Conservation (phyloP, 2,113 vertebrate species). For the Planiliza haematocheilus region DNA sequence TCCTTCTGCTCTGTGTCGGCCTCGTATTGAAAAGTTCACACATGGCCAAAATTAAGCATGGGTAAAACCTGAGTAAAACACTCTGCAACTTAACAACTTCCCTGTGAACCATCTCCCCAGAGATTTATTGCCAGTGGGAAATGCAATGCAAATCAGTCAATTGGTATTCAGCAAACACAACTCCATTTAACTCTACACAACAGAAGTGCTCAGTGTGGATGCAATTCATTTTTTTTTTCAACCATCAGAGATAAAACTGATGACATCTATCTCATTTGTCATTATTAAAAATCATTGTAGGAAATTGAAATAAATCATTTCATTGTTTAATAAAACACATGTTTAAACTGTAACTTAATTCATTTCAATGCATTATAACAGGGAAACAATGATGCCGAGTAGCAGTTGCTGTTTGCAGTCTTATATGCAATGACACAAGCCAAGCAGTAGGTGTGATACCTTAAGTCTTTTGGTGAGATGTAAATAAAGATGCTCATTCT, state of each 20-base stretch:
- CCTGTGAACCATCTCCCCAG: not conserved
- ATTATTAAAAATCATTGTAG: constrained; percentile 41
- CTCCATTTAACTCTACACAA: constrained; percentile 23
- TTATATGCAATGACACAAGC: constrained; percentile 2
- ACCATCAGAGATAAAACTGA: constrained; percentile 42
- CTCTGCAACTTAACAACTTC: constrained; percentile 7
- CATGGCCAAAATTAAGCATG: constrained; percentile 1
- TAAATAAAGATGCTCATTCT: constrained; percentile 63
- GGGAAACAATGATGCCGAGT: not conserved
- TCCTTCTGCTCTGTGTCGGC: constrained; percentile 50
- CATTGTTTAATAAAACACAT: constrained; percentile 14
- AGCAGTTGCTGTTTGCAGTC: constrained; percentile 9
- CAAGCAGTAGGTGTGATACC: constrained; percentile 43
- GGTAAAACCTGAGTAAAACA: constrained; percentile 40
- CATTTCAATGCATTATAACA: constrained; percentile 1
- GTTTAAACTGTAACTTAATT: constrained; percentile 24
- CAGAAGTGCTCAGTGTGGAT: constrained; percentile 30
- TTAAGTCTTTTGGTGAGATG: constrained; percentile 51
- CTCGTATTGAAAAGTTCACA: constrained; percentile 23
- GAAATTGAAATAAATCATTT: constrained; percentile 29
- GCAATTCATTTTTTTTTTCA: constrained; percentile 38
- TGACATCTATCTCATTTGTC: constrained; percentile 41
- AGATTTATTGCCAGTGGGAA: constrained; percentile 29
- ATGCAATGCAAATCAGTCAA: constrained; percentile 38
- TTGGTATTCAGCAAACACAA: constrained; percentile 37